Conservation (phyloP, 64 coral and sea anemone species). For the Platygyra sinensis region DNA sequence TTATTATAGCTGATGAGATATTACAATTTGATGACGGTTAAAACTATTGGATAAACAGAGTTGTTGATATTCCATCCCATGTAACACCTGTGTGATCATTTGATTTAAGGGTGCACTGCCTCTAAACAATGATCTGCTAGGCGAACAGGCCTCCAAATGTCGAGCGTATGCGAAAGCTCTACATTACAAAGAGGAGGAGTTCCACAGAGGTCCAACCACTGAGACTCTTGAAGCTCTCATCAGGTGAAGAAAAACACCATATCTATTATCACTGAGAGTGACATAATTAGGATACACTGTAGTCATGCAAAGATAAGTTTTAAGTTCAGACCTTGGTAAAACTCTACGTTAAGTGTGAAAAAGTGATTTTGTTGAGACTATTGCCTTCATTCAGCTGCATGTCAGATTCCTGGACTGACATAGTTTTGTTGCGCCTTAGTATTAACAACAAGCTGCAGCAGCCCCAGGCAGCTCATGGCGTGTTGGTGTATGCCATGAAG, state of each 20-base stretch:
- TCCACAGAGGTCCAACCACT: constrained; percentile 85
- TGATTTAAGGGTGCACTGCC: constrained; percentile 79
- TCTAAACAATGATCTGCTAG: constrained; percentile 84
- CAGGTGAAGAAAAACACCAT: constrained; percentile 39
- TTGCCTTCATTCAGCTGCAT: too few species aligned
- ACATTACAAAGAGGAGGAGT: constrained; percentile 99
- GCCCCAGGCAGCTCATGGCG: constrained; percentile 93
- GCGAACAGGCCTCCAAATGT: constrained; percentile 94
- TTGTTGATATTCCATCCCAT: background rate
- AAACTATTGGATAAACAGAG: too few species aligned
- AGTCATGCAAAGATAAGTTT: too few species aligned
- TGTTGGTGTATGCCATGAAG: constrained; percentile 87
- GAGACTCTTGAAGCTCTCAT: constrained; percentile 93
- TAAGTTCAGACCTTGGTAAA: too few species aligned
- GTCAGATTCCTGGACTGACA: too few species aligned
- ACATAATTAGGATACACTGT: too few species aligned
- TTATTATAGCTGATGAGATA: too few species aligned
- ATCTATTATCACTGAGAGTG: too few species aligned
- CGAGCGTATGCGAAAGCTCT: constrained; percentile 98
- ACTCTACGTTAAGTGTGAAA: too few species aligned
- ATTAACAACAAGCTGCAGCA: constrained; percentile 94
- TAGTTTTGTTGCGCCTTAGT: background rate
- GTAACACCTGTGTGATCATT: background rate
- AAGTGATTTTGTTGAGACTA: too few species aligned
- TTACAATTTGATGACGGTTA: too few species aligned